Base-by-base conservation (phyloP, 2,888 invertebrate species). In the Macaria liturata region DNA sequence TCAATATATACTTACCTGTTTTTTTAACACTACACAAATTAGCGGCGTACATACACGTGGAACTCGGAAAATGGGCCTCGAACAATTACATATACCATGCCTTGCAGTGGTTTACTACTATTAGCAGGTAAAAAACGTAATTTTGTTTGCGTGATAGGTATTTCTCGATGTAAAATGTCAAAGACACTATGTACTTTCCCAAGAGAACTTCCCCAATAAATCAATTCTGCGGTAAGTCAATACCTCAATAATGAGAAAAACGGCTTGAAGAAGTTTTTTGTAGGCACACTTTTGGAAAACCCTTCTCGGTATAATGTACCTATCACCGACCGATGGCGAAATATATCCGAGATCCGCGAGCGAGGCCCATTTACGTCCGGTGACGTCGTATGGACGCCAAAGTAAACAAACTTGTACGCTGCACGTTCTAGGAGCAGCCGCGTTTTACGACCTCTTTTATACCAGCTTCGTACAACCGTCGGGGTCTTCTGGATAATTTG, bases 321-420 rank as follows among this genome's bases (percentile, higher is more conserved):
- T n/a, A 37, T 7, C 34, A 37, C 34, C 31, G 32, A 56, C 40
- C 42, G 52, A 49, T 43, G 39, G 34, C 42, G 57, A 54, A 51
- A 54, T 54, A 46, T 55, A 64, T 52, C 54, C 54, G 54, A 51
- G 48, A 61, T 59, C 47, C 32, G 53, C 47, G 48, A 48, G 39
- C 57, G 58, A 52, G 57, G 44, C 59, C 48, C 67, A 62, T 65
- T 67, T 67, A 64, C 62, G 51, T 46, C 48, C 46, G 54, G 62
- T 55, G 54, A 67, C 64, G 52, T 49, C 54, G 48, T 55, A 59
- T 52, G 59, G 58, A 62, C 52, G 60, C 60, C 59, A 65, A 64
- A 57, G 65, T 65, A 69, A 64, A 68, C 64, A 68, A 64, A 65
- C 61, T 61, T 47, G 54, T 62, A 49, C 62, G 58, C 54, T 54